Evolutionary conservation across 2,888 invertebrate species (phyloP).

Genomic region (Leucophenga maculata): DNA sequence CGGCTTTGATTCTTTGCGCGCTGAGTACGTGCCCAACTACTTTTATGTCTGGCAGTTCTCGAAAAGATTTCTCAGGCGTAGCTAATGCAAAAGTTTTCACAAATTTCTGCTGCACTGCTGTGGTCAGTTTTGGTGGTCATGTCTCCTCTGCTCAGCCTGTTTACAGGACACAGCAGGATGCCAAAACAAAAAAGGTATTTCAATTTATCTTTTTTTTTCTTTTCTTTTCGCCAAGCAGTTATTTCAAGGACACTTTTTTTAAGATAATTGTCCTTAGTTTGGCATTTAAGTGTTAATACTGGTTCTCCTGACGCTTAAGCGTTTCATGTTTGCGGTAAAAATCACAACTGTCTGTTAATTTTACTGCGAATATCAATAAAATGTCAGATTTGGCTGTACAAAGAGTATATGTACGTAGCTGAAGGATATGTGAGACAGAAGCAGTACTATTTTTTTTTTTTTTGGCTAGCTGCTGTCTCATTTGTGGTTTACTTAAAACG

Average conservation of each 20-base stretch:
- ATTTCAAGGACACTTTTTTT: constrained; percentile 13
- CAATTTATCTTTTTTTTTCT: background rate
- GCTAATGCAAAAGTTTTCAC: constrained; percentile 2
- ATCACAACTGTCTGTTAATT: constrained; percentile 30
- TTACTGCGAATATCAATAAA: background rate
- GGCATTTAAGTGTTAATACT: background rate
- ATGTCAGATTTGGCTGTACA: background rate
- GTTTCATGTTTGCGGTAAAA: constrained; percentile 17
- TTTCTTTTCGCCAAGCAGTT: background rate
- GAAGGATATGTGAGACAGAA: too few species aligned
- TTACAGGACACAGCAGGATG: constrained; percentile 13
- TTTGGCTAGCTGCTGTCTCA: too few species aligned
- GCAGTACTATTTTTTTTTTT: too few species aligned
- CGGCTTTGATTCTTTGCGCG: background rate
- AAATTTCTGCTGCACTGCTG: background rate
- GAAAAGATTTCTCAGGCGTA: background rate
- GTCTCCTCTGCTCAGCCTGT: too few species aligned
- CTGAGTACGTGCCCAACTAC: background rate
- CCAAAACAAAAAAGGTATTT: background rate
- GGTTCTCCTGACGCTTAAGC: background rate
- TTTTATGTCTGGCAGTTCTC: background rate
- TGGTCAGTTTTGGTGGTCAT: background rate
- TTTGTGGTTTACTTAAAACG: too few species aligned
- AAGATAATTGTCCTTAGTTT: background rate
- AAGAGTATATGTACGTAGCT: background rate